phyloP scores from a whole-genome alignment of 2,888 invertebrate species.

The Campaea margaritaria region DNA sequence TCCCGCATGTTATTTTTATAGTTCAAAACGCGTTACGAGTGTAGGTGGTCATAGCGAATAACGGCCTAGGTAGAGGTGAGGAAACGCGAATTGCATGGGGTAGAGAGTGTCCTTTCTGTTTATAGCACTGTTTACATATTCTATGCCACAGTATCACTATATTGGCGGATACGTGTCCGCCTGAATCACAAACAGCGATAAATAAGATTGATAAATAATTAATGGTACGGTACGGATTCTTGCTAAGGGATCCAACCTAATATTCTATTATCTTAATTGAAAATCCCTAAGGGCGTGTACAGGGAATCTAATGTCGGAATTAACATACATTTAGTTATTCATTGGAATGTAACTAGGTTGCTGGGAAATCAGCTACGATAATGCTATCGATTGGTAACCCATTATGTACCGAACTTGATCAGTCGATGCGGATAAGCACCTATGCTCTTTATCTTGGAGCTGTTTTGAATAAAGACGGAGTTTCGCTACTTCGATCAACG shows the following conservation, averaged over 20 bases:
- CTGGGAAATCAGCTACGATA: conserved; percentile 19
- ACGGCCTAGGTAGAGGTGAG: too few relatives aligned
- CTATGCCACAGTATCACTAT: too few relatives aligned
- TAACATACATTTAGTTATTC: conserved; percentile 30
- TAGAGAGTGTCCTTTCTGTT: too few relatives aligned
- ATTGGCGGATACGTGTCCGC: conserved; percentile 7
- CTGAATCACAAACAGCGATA: conserved; percentile 31
- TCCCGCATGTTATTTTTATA: too few relatives aligned
- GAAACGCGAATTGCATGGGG: too few relatives aligned
- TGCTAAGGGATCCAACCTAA: conserved; percentile 16
- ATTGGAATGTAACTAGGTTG: conserved; percentile 9
- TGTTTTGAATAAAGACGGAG: too few relatives aligned
- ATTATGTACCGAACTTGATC: not conserved
- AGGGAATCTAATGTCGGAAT: conserved; percentile 29
- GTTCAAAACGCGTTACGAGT: too few relatives aligned
- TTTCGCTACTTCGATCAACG: too few relatives aligned
- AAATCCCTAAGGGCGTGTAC: conserved; percentile 26
- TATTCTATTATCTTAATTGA: conserved; percentile 35
- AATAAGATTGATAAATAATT: conserved; percentile 31
- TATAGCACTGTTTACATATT: too few relatives aligned
- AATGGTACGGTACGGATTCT: conserved; percentile 18
- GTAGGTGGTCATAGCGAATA: too few relatives aligned
- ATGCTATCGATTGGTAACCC: conserved; percentile 14
- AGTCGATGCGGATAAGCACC: too few relatives aligned
- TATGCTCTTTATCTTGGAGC: too few relatives aligned